Evolutionary conservation across 2,797 vertebrate species (phyloP).

Genomic region (Phataginus tetradactyla): DNA sequence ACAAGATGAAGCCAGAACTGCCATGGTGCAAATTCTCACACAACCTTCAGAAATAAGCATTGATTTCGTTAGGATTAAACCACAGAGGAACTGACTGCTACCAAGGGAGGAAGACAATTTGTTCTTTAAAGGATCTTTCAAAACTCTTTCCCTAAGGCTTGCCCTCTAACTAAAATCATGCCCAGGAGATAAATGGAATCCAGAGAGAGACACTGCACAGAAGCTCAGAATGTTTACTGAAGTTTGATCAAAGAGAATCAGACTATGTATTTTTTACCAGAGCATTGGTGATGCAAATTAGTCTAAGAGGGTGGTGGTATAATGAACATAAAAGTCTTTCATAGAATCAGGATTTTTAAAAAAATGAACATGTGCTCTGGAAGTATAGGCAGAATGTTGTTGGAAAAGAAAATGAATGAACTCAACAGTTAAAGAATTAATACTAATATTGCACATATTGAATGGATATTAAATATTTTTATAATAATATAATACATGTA

Average conservation of each 20-base stretch:
- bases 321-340: background rate
- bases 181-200: background rate
- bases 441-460: background rate
- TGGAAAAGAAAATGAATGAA: background rate
- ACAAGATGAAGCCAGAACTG: slow-evolving; percentile 66
- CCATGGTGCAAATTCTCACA: slow-evolving; percentile 67
- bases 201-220: background rate
- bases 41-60: slow-evolving; percentile 64
- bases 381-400: background rate
- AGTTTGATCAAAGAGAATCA: slow-evolving; percentile 52
- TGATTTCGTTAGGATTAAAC: slow-evolving; percentile 64
- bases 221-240: slow-evolving; percentile 57
- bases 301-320: background rate
- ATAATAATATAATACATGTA: background rate
- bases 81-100: slow-evolving; percentile 43
- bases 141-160: slow-evolving; percentile 62
- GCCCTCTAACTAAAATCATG: slow-evolving; percentile 60
- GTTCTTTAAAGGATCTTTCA: slow-evolving; percentile 60
- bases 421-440: background rate
- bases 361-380: background rate
- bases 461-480: background rate
- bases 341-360: background rate
- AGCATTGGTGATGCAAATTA: background rate
- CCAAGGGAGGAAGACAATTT: slow-evolving; percentile 65
- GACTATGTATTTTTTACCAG: background rate